Base-by-base conservation (phyloP, 2,113 vertebrate species). In the Oncorhynchus clarkii region DNA sequence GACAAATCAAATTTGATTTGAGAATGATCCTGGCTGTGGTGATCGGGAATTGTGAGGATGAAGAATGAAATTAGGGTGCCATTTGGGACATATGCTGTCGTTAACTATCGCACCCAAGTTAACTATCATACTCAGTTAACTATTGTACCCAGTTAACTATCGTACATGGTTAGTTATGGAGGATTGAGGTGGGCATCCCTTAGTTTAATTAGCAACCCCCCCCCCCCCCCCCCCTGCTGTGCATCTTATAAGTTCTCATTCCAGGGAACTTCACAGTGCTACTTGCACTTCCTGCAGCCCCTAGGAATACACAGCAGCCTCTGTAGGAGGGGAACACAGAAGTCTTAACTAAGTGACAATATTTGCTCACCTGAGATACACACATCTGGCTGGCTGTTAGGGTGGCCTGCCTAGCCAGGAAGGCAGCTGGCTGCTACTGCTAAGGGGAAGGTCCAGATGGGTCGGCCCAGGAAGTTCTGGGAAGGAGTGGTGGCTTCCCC, bases 301-400 rank as follows among this genome's bases (percentile, higher is more conserved):
- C 26, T 8, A 26, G 51, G 81, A 93, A 93, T 90, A 87, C 92
- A 92, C 93, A 93, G 20, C 93, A 93, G 20, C 64, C 57, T 90
- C 85, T 82, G 34, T 77, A 83, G 29, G 78, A 70, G n/a, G 65
- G 60, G 72, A 78, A 67, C 80, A 83, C 81, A 85, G 62, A 76
- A 65, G 64, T 85, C 80, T 87, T 77, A 39, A 82, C 70, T 64
- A 1, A 82, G 78, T 68, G 71, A 86, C 88, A 77, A 66, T 93
- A 84, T 94, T 94, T 95, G 91, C 88, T 92, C 93, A 91, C 91
- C 91, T 89, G 88, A 89, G 84, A 78, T 57, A 82, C 81, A 60
- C 79, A 27, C 16, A 67, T 60, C 66, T 73, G 64, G 45, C 72
- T 51, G 5, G 51, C 51, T 18, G 16, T 78, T 27, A 54, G 81